phyloP scores from a whole-genome alignment of 53 echinoderm and acorn worm species.

The Hippasteria phrygiana region DNA sequence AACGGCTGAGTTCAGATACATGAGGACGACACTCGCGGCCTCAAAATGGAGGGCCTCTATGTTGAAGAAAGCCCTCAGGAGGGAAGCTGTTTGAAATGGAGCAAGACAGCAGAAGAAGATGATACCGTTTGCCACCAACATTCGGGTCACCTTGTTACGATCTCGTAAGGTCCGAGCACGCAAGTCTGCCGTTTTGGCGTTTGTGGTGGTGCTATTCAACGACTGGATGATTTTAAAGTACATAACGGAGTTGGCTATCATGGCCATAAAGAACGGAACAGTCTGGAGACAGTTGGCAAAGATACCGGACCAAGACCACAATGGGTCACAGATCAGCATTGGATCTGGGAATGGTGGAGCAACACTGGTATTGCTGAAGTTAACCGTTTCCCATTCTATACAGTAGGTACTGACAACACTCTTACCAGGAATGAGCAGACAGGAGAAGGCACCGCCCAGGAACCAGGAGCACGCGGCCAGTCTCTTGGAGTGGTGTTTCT shows the following conservation, averaged over 20 bases:
- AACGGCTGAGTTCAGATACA: slow-evolving; percentile 46
- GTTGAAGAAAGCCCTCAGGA: slow-evolving; percentile 43
- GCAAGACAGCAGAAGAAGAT: slow-evolving; percentile 65
- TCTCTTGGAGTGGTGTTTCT: slow-evolving; percentile 67
- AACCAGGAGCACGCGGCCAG: slow-evolving; percentile 71
- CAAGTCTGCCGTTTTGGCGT: slow-evolving; percentile 47
- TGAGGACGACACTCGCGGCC: slow-evolving; percentile 37
- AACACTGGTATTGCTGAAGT: not conserved
- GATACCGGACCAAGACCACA: slow-evolving; percentile 35
- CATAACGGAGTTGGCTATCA: slow-evolving; percentile 44
- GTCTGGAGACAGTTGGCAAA: slow-evolving; percentile 53
- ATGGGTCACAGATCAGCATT: slow-evolving; percentile 36
- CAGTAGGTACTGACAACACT: slow-evolving; percentile 50
- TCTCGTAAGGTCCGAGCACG: slow-evolving; percentile 43
- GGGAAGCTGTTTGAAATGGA: slow-evolving; percentile 50
- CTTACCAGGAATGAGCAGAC: slow-evolving; percentile 74
- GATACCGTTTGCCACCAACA: slow-evolving; percentile 62
- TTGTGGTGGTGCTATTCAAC: slow-evolving; percentile 20
- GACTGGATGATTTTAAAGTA: slow-evolving; percentile 62
- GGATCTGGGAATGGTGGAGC: slow-evolving; percentile 2
- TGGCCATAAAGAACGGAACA: slow-evolving; percentile 63
- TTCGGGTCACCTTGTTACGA: slow-evolving; percentile 65
- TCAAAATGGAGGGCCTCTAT: slow-evolving; percentile 15
- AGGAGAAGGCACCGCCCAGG: slow-evolving; percentile 65
- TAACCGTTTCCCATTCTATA: slow-evolving; percentile 54